A percentile compares a stretch with the other conserved stretches of the same genome.
phyloP scores from a whole-genome alignment of 1,140 invertebrate genomes.

The Microplitis demolitor region DNA sequence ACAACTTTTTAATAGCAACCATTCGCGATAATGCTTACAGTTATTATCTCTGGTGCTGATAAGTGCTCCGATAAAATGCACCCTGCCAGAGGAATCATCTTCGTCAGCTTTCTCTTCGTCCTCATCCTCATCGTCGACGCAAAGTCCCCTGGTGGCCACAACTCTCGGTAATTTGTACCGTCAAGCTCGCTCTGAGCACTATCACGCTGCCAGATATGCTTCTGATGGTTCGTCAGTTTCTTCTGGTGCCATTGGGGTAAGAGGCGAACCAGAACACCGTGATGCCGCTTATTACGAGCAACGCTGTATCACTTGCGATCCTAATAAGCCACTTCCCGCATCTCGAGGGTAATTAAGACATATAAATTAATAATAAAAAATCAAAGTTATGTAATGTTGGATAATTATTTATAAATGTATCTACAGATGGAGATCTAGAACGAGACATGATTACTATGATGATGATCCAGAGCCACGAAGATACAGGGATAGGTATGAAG shows the following conservation, averaged over 20 bases:
- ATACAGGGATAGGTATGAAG: slow-evolving; percentile 47
- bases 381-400: neutral
- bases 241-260: slow-evolving; percentile 40
- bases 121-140: neutral
- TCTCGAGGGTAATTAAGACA: slow-evolving; percentile 39
- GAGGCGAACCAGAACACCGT: slow-evolving; percentile 45
- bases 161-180: slow-evolving; percentile 47
- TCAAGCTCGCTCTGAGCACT: slow-evolving; percentile 49
- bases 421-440: slow-evolving; percentile 40
- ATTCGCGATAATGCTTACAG: neutral
- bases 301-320: slow-evolving; percentile 53
- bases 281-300: slow-evolving; percentile 53
- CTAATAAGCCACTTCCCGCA: slow-evolving; percentile 37
- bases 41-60: slow-evolving; percentile 14
- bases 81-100: slow-evolving; percentile 17
- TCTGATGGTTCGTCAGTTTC: slow-evolving; percentile 41
- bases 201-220: slow-evolving; percentile 42
- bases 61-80: slow-evolving; percentile 2
- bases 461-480: slow-evolving; percentile 49
- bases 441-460: slow-evolving; percentile 52
- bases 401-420: neutral
- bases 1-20: neutral
- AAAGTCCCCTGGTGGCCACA: slow-evolving; percentile 33
- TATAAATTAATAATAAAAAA: neutral
- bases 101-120: too few relatives aligned